These are phyloP conservation scores for Hydractinia symbiolongicarpus DNA, from an alignment of 30 jellyfish, hydroid and myxozoan genomes.

Conservation along the genomic window DNA sequence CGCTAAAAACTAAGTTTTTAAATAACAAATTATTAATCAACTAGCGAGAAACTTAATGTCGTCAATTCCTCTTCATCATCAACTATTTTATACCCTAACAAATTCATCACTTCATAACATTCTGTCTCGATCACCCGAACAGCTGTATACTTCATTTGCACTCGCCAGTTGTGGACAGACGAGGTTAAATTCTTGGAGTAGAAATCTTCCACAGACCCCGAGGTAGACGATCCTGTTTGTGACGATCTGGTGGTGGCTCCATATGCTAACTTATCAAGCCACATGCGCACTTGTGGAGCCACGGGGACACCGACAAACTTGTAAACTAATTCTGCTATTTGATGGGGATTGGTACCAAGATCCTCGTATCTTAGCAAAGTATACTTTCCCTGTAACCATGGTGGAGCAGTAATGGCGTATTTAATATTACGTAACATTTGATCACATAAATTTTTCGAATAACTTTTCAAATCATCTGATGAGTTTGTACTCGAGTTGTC, in stretches of 20 bases:
- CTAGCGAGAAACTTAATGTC: slow-evolving; percentile 87
- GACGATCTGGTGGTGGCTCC: slow-evolving; percentile 71
- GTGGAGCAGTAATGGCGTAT: slow-evolving; percentile 98
- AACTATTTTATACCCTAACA: slow-evolving; percentile 93
- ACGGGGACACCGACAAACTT: slow-evolving; percentile 97
- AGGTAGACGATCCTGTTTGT: slow-evolving; percentile 90
- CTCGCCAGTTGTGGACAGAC: slow-evolving; percentile 97
- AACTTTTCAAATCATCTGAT: slow-evolving; percentile 57
- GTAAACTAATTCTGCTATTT: slow-evolving; percentile 89
- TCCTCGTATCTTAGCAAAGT: slow-evolving; percentile 97
- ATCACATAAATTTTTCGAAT: slow-evolving; percentile 67
- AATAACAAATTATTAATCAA: slow-evolving; percentile 40
- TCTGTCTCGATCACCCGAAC: slow-evolving; percentile 94
- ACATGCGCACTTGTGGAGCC: slow-evolving; percentile 99
- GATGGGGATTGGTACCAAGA: slow-evolving; percentile 99
- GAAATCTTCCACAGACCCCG: slow-evolving; percentile 97
- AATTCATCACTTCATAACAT: slow-evolving; percentile 98
- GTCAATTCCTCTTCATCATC: slow-evolving; percentile 99
- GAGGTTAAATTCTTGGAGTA: slow-evolving; percentile 87
- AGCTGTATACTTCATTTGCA: slow-evolving; percentile 76
- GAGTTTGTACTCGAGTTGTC: slow-evolving; percentile 56
- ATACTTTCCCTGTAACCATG: slow-evolving; percentile 98
- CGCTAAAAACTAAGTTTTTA: no score
- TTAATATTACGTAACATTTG: slow-evolving; percentile 91
- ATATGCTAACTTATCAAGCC: slow-evolving; percentile 95